phyloP scores from a whole-genome alignment of 2,888 invertebrate genomes.

The Conchocele bisecta region DNA sequence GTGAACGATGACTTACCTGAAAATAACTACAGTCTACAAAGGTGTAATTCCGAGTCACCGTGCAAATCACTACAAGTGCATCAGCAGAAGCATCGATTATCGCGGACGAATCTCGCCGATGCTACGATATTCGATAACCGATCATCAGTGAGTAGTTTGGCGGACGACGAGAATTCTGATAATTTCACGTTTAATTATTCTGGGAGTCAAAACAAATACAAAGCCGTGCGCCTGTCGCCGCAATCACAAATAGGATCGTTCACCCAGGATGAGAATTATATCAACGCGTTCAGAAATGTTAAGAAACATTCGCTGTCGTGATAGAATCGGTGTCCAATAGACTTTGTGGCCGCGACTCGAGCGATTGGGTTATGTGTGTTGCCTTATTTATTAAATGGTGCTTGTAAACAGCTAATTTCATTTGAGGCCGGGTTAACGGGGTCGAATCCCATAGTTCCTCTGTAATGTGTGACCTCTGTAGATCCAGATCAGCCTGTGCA shows the following conservation, averaged over 20 bases:
- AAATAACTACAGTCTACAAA: not conserved
- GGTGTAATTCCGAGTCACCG: conserved; percentile 23
- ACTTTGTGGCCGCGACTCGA: too few relatives aligned
- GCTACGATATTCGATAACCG: not conserved
- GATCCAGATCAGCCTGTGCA: too few relatives aligned
- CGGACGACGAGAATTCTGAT: conserved; percentile 40
- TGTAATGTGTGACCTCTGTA: too few relatives aligned
- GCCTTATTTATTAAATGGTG: too few relatives aligned
- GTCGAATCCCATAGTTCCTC: too few relatives aligned
- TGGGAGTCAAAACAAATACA: not conserved
- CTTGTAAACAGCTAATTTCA: too few relatives aligned
- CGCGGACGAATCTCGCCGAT: conserved; percentile 2
- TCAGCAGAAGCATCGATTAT: conserved; percentile 26
- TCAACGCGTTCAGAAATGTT: conserved; percentile 35
- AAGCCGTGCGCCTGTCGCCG: not conserved
- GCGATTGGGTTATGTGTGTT: too few relatives aligned
- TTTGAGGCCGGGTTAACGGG: too few relatives aligned
- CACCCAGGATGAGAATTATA: conserved; percentile 34
- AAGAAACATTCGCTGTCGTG: conserved; percentile 28
- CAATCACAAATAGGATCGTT: conserved; percentile 20
- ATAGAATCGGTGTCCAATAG: too few relatives aligned
- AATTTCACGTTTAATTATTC: not conserved
- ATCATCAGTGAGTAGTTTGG: conserved; percentile 37
- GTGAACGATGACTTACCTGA: not conserved
- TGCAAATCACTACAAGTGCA: conserved; percentile 29